Base-by-base conservation (phyloP, 2,888 invertebrate species). In the Tetragonisca angustula region DNA sequence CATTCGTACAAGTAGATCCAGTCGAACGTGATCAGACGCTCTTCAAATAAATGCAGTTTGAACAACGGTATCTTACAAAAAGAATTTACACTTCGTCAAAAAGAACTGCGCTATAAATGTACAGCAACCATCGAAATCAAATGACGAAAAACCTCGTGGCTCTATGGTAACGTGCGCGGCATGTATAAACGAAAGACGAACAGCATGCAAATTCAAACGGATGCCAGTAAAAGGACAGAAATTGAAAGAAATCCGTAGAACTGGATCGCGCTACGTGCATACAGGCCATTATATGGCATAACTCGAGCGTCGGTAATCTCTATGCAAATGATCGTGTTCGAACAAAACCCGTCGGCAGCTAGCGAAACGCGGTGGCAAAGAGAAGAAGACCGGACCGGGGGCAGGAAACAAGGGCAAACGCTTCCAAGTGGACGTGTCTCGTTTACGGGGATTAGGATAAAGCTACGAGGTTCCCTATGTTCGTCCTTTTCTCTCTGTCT, bases 381-480 rank as follows among this genome's bases (percentile, higher is more conserved):
- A 54, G 62, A 32, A 27, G 50, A 62, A 50, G 56, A 65, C 50
- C 19, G 17, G 36, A 32, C n/a, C 9, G 68, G n/a, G 50, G 43
- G 56, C 27, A 52, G 24, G 59, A 65, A 69, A 62, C 68, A 74
- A 76, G 76, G 80, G 65, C 36, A 75, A 74, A 75, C 70, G 50
- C 50, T 75, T 69, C 61, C 70, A 78, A 56, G 73, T 77, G 85
- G 61, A 84, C 78, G 82, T 70, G 83, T 86, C 87, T 83, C 89
- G 89, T 88, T 88, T 88, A 87, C 88, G 87, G 87, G 87, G 89
- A 88, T 88, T 88, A 88, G 87, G 88, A 88, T 87, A 87, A 88
- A 89, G 90, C 88, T 87, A 59, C 27, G 59, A 4, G 27, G 67
- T 56, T 68, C 62, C 36, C 64, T 62, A 32, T 56, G 59, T 43